Evolutionary conservation across 2,113 vertebrate genomes (phyloP), one percentile per base, ranked within the genome.

Genomic region (Hippolais icterina): DNA sequence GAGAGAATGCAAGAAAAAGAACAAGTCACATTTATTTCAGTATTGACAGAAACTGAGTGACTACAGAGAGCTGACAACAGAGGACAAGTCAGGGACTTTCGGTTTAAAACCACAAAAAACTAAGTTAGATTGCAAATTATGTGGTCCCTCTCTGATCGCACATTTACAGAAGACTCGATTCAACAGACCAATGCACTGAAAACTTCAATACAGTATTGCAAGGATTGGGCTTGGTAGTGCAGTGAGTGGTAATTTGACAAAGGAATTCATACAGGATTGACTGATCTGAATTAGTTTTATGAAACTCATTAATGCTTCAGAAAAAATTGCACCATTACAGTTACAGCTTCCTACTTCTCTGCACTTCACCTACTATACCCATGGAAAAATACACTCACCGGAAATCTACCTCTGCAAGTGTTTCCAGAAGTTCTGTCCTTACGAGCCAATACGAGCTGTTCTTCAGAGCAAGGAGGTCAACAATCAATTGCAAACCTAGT

Each of bases 361-460:
- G 31, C 21, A 42, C 14, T 66, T 69, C 41, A 79, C 69, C 10
- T 46, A 25, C 42, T 69, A 21, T 2, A 81, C 2, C 5, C 28
- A 27, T 4, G 20, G n/a, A 35, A 91, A 93, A 87, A 76, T 3
- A 69, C 1, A 66, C 97, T 92, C 96, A 99, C 99, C 99, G 97
- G 82, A 99, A 99, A 96, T 99, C 99, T 16, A 99, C 97, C 88
- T 99, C 99, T 6, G 99, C 99, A 65, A 99, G 96, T 0, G 99
- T 99, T 89, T 99, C 99, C 92, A 99, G 92, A 50, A 99, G 98
- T 94, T 99, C 99, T 0, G 99, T 99, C 90, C 99, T 98, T 79
- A 99, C 99, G 8, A 99, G 98, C 99, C 99, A 99, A 19, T 99
- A 99, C 9, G 99, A 99, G 35, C 98, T 99, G 61, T 98, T 98